A percentile compares a stretch with the other conserved stretches of the same genome.
Conservation (phyloP, 1,140 invertebrate genomes). For the Drosophila ogumai region DNA sequence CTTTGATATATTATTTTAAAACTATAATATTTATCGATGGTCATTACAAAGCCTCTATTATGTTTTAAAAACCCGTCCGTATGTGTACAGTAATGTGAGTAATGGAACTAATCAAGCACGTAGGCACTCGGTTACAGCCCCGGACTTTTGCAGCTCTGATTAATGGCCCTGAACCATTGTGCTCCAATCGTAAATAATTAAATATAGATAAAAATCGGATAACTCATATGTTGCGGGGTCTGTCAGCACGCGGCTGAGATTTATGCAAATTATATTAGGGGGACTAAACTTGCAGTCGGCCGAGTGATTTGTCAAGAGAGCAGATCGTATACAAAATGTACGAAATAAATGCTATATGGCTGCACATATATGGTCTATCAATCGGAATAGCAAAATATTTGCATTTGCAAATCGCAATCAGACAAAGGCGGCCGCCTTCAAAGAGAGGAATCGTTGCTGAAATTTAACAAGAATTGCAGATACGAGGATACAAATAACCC, state of each 20-base stretch:
- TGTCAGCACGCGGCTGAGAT: constrained; percentile 33
- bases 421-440: constrained; percentile 66
- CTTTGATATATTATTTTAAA: not conserved
- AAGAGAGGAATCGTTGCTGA: constrained; percentile 51
- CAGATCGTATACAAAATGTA: constrained; percentile 3
- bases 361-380: constrained; percentile 32
- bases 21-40: not conserved
- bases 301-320: constrained; percentile 45
- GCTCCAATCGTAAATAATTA: constrained; percentile 77
- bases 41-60: no score
- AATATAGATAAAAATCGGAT: constrained; percentile 78
- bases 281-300: constrained; percentile 38
- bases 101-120: constrained; percentile 68
- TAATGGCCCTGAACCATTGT: constrained; percentile 76
- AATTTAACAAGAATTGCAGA: constrained; percentile 63
- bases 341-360: constrained; percentile 23
- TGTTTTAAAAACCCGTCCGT: not conserved
- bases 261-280: constrained; percentile 44
- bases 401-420: constrained; percentile 42
- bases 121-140: constrained; percentile 54
- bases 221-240: constrained; percentile 56
- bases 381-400: constrained; percentile 60
- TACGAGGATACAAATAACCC: constrained; percentile 33
- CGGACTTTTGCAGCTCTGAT: constrained; percentile 55
- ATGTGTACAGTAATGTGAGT: constrained; percentile 44